phyloP scores from a whole-genome alignment of 2,113 vertebrate species.

The Channa argus region DNA sequence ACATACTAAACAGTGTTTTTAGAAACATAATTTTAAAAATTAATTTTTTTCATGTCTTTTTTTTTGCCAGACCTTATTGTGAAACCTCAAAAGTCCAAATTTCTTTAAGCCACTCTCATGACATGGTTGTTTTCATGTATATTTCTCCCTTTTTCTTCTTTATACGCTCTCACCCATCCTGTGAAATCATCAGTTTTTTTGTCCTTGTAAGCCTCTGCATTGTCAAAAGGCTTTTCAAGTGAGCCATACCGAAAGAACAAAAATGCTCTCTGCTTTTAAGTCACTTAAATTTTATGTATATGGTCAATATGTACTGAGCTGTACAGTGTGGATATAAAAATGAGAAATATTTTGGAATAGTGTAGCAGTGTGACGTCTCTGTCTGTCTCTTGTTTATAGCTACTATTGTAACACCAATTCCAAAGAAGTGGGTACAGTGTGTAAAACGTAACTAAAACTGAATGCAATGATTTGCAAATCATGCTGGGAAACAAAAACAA shows the following conservation, averaged over 20 bases:
- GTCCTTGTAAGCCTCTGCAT: conserved; percentile 18
- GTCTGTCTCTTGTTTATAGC: neutral
- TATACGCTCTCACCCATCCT: neutral
- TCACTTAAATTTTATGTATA: conserved; percentile 26
- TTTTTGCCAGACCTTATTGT: neutral
- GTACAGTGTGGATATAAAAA: conserved; percentile 28
- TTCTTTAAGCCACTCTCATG: neutral
- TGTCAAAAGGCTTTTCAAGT: conserved; percentile 11
- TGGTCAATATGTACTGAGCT: conserved; percentile 24
- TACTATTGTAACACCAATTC: no score
- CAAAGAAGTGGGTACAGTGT: no score
- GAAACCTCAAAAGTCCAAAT: neutral
- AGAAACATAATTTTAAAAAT: neutral
- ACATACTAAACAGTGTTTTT: neutral
- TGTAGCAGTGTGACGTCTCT: neutral
- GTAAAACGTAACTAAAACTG: no score
- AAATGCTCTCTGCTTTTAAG: conserved; percentile 49
- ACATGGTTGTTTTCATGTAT: conserved; percentile 9
- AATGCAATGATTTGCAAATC: no score
- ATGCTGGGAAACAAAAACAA: no score
- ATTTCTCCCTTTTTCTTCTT: neutral
- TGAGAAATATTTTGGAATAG: conserved; percentile 28
- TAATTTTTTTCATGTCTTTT: neutral
- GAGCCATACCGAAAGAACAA: conserved; percentile 43
- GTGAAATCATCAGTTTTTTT: conserved; percentile 17